Base-by-base conservation (phyloP, 2,888 invertebrate genomes). In the Griposia aprilina region DNA sequence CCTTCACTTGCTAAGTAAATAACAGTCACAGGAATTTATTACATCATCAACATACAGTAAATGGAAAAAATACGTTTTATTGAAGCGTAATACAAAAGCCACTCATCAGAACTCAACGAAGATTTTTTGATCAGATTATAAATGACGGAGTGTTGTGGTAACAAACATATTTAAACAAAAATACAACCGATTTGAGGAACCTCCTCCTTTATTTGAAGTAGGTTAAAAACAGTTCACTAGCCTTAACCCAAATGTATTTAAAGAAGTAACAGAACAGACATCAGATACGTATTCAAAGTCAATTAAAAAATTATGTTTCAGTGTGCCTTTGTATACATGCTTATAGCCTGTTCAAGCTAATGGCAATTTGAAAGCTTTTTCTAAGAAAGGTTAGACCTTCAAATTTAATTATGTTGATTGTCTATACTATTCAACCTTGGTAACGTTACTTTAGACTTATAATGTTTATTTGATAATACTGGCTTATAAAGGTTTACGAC, bases 361-460 rank as follows among this genome's bases (percentile, higher is more conserved):
- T 74, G 30, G 52, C 59, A 63, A 67, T 74, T 48, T 8, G 75
- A 83, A 86, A 68, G 67, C 76, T 59, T 79, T 77, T 86, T 73
- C 80, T 66, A 70, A 75, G 80, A 84, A 78, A 75, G 62, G 69
- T 74, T 45, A 74, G 71, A 73, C 85, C 84, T 84, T 70, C 60
- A 68, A 66, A 69, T 59, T n/a, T 71, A 76, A 78, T 68, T 68
- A 60, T 73, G 77, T 76, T 68, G 70, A 83, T 67, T 81, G 84
- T 65, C 67, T 72, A 55, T 69, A 74, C 30, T 69, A 20, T 30
- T 48, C 86, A 86, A 84, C 30, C 30, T 36, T 36, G 83, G 86
- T 36, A 78, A 78, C 55, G 13, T 36, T 36, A 36, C 30, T 36
- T 36, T 86, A 74, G n/a, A n/a, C n/a, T n/a, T n/a, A n/a, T n/a